Evolutionary conservation across 2,797 vertebrate genomes (phyloP), one percentile per base, ranked within the genome.

Genomic region (Octomys mimax): DNA sequence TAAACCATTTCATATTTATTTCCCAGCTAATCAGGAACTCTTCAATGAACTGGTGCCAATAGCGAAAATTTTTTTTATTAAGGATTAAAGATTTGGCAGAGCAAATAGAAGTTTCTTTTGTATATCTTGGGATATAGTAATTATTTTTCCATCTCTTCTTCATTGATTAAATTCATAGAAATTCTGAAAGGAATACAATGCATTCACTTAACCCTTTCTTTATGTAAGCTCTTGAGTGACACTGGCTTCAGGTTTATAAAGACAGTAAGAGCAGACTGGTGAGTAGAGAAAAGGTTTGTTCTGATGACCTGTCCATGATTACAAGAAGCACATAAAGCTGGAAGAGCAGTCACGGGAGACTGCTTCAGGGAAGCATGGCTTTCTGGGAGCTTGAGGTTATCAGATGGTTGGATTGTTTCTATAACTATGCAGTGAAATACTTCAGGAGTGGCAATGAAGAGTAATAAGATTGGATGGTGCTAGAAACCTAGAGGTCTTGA

Each of bases 11-110:
- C 36, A 21, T 75, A 73, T 39, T 82, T 96, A 36, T 73, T 49
- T 64, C 42, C 68, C 70, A 91, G n/a, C n/a, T 91, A 87, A 94
- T 95, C 66, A 93, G 93, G 31, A 90, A 88, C 70, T 94, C 49
- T 62, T 73, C 85, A 89, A 66, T 59, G 64, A 92, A 83, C 64
- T 61, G n/a, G 42, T 52, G 39, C 49, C 85, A 91, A 77, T 77
- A 66, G 36, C 78, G 95, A 78, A 81, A 95, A 93, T 22, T 78
- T 46, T 95, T 95, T 94, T 77, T 95, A 10, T 66, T 91, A 86
- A 59, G 54, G 39, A 93, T 92, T 94, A 92, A 95, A 94, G 62
- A 70, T 71, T 95, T 89, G 83, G 42, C 91, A 90, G 80, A 88
- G 52, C 73, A 90, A 93, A 89, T 81, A 22, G 42, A 82, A 95